Percentiles rank a stretch among this genome's conserved stretches.
These are phyloP conservation scores for Leptopterna dolabrata DNA, from an alignment of 2,888 invertebrate species.

Conservation along the genomic window DNA sequence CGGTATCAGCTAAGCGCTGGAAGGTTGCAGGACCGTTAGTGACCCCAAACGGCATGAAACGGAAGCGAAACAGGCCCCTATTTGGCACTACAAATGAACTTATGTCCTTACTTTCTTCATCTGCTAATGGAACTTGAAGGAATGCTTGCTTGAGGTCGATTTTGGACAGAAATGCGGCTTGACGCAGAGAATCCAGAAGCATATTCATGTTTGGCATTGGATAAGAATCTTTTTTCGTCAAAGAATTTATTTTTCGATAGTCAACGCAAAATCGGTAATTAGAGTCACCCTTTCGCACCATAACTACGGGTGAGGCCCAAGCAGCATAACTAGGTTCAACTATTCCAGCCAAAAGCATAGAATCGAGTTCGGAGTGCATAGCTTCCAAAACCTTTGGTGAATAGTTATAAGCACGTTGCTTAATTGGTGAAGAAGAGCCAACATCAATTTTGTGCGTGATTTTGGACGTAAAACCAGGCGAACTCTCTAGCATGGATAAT, in stretches of 20 bases:
- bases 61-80: slow-evolving; percentile 63
- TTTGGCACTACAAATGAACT: slow-evolving; percentile 64
- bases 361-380: slow-evolving; percentile 19
- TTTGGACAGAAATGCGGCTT: slow-evolving; percentile 17
- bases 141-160: slow-evolving; percentile 40
- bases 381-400: slow-evolving; percentile 44
- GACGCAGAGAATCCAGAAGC: background rate
- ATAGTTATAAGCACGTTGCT: slow-evolving; percentile 30
- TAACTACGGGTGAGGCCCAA: slow-evolving; percentile 42
- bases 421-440: slow-evolving; percentile 24
- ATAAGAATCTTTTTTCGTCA: slow-evolving; percentile 25
- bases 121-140: slow-evolving; percentile 42
- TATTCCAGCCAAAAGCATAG: slow-evolving; percentile 1
- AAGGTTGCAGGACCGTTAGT: slow-evolving; percentile 61
- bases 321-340: slow-evolving; percentile 20
- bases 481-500: background rate
- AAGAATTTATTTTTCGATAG: slow-evolving; percentile 65
- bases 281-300: slow-evolving; percentile 60
- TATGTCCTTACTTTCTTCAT: slow-evolving; percentile 60
- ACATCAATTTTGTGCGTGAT: slow-evolving; percentile 38
- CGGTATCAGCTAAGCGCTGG: slow-evolving; percentile 59
- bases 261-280: slow-evolving; percentile 66
- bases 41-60: slow-evolving; percentile 65
- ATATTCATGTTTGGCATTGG: slow-evolving; percentile 29
- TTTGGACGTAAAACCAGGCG: background rate